Base-by-base conservation (phyloP, 2,888 invertebrate genomes). In the Creontiades dilutus region DNA sequence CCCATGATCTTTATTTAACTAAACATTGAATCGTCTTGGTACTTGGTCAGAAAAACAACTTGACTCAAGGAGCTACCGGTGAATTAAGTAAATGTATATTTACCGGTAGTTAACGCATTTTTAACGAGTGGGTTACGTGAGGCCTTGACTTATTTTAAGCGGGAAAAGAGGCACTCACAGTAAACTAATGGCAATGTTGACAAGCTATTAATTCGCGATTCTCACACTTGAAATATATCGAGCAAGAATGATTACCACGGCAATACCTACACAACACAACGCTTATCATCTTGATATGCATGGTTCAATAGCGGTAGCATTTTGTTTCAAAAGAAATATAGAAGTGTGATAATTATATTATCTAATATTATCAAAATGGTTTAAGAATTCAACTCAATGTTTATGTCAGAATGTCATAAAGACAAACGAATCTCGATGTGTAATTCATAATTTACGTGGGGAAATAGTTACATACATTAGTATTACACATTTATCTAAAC, bases 181-280 rank as follows among this genome's bases (percentile, higher is more conserved):
- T 23, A 12, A 68, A 68, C 68, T 68, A 68, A 68, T 68, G 27
- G 23, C 11, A 23, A 23, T 68, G 68, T 68, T 68, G 68, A 68
- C 68, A 68, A 68, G 11, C 13, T 23, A 23, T 68, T 68, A 68
- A 19, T 61, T 27, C 68, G 68, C 3, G 68, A 13, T 23, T 68
- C 27, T 23, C 23, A 23, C 23, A 12, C 68, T 23, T 68, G 23
- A 68, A 68, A 68, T 68, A 68, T 27, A 19, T 68, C 68, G 68
- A 13, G 12, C 23, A 23, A 68, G 19, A 23, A 23, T 68, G 13
- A 23, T 19, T 3, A 61, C 16, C 7, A 13, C 23, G 0, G 5
- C 68, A 68, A 68, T 37, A 23, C 5, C 23, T 52, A 52, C 14
- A 14, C 3, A 12, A 2, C 1, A 52, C 11, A 13, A 16, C 11